Evolutionary conservation across 2,113 vertebrate genomes (phyloP).

Genomic region (Morone chrysops): DNA sequence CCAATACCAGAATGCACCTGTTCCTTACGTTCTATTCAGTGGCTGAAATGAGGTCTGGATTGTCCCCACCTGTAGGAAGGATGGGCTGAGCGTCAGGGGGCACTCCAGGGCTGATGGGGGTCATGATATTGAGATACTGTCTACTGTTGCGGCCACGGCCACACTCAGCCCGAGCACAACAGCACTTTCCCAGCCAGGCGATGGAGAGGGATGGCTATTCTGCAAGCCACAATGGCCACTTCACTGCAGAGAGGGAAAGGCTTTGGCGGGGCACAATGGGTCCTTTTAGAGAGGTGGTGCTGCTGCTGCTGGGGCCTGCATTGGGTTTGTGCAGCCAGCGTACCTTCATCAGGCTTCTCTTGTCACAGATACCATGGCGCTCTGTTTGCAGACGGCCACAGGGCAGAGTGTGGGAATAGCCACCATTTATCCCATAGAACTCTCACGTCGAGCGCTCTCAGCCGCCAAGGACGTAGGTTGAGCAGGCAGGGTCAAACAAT

Average conservation of each 20-base stretch:
- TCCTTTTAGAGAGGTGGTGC: slow-evolving; percentile 47
- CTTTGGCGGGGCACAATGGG: slow-evolving; percentile 61
- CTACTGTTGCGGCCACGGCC: neutral
- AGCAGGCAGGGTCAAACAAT: slow-evolving; percentile 70
- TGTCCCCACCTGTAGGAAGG: slow-evolving; percentile 34
- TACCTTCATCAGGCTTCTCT: slow-evolving; percentile 60
- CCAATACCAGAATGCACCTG: slow-evolving; percentile 31
- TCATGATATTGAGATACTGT: slow-evolving; percentile 64
- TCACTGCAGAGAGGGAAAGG: slow-evolving; percentile 45
- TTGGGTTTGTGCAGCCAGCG: slow-evolving; percentile 65
- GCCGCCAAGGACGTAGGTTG: slow-evolving; percentile 66
- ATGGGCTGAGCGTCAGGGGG: slow-evolving; percentile 38
- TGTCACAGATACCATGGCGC: slow-evolving; percentile 52
- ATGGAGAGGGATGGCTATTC: slow-evolving; percentile 62
- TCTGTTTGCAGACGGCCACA: slow-evolving; percentile 53
- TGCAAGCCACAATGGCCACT: slow-evolving; percentile 65
- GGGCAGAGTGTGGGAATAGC: slow-evolving; percentile 54
- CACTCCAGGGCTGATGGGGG: slow-evolving; percentile 52
- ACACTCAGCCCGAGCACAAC: slow-evolving; percentile 24
- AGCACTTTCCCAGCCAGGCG: slow-evolving; percentile 25
- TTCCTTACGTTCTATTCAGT: slow-evolving; percentile 38
- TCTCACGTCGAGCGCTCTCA: slow-evolving; percentile 61
- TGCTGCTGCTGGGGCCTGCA: slow-evolving; percentile 35
- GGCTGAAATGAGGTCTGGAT: slow-evolving; percentile 58
- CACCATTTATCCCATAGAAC: slow-evolving; percentile 56